Evolutionary conservation across 1,140 invertebrate genomes (phyloP), one percentile per base, ranked within the genome.

Genomic region (Tenebrio molitor): DNA sequence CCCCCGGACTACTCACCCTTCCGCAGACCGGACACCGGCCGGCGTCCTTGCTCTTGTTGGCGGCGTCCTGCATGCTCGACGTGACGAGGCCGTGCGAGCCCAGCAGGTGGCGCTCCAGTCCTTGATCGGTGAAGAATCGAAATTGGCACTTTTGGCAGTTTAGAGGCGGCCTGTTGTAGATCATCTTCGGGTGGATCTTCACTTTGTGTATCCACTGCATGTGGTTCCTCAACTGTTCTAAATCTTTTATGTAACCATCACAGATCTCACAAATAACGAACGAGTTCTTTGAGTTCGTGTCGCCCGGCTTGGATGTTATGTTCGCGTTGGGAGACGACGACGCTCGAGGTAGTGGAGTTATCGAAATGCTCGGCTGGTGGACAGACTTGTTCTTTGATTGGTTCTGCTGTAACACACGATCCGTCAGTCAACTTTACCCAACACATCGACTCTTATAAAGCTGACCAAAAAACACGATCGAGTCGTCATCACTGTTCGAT

Each of bases 141-240:
- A 96, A 97, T 84, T 97, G 94, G 88, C 96, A 98, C 83, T 97
- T 97, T 83, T 97, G 95, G 84, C 96, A 98, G 83, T 97, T 97
- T 65, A 98, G 85, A 25, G 96, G 96, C 71, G 96, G 95, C 84
- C 95, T 87, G 84, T 95, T 96, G 81, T 96, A 95, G 72, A 97
- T 95, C 95, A 97, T 97, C 85, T 97, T 97, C 72, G 95, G 95
- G 86, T 97, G 95, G 80, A 97, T 97, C 85, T 97, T 97, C 62
- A 97, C 94, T 89, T 97, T 96, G 81, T 97, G 95, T 80, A 96
- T 96, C 94, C 94, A 96, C 79, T 96, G 94, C 95, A 97, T 97
- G 81, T 97, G 95, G 83, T 95, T 96, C 73, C 95, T 86, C 34
- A 97, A 85, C 84, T 96, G 94, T 79, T 97, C 95, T 77, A 97